Percentiles rank a stretch among this genome's conserved stretches.
Conservation (phyloP, 2,797 vertebrate genomes). For the Rhinella marina region DNA sequence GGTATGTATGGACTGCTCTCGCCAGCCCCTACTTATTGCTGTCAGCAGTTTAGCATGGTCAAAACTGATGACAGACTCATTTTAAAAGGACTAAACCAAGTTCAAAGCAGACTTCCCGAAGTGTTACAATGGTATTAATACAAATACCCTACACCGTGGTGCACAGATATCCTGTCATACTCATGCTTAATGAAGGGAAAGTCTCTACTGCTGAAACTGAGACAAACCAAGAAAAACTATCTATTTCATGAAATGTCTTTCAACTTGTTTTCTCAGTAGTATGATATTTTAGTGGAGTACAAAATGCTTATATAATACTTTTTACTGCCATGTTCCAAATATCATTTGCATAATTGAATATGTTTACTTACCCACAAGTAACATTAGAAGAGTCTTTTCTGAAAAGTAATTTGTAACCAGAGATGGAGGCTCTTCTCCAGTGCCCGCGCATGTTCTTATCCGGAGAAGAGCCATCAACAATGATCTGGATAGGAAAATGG, state of each 20-base stretch:
- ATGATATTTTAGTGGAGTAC: slow-evolving; percentile 19
- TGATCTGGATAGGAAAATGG: background rate
- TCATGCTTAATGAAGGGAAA: background rate
- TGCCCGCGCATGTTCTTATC: background rate
- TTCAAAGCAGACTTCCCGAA: too few relatives aligned
- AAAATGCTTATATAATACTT: slow-evolving; percentile 21
- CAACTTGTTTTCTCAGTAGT: background rate
- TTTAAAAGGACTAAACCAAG: too few relatives aligned
- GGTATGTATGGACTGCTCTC: too few relatives aligned
- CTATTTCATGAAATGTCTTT: background rate
- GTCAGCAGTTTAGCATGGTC: too few relatives aligned
- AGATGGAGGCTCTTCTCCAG: background rate
- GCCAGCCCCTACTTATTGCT: too few relatives aligned
- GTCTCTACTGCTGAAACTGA: background rate
- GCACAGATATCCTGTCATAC: background rate
- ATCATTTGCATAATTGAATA: slow-evolving; percentile 46
- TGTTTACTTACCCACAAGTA: slow-evolving; percentile 40
- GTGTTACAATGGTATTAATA: background rate
- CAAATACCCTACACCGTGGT: background rate
- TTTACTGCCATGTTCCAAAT: background rate
- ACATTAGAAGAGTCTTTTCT: background rate
- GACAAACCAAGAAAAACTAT: slow-evolving; percentile 27
- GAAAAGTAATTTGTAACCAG: slow-evolving; percentile 17
- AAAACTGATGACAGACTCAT: too few relatives aligned
- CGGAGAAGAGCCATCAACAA: background rate